Evolutionary conservation across 1,140 invertebrate genomes (phyloP), one percentile per base, ranked within the genome.

Genomic region (Pogonomyrmex californicus): DNA sequence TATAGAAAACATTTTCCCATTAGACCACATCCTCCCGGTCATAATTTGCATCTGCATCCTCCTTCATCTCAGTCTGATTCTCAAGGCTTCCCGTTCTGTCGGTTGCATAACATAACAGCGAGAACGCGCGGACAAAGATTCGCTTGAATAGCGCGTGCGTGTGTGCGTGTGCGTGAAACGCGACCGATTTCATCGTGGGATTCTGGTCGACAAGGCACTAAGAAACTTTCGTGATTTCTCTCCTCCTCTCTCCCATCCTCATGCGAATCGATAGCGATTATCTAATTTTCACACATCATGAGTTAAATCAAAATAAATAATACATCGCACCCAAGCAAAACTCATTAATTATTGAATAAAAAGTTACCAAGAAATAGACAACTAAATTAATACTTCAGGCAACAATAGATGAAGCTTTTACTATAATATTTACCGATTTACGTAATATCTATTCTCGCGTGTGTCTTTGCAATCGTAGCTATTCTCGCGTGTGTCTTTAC

Each of bases 1-100:
- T 58, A 86, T 75, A 88, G 75, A 89, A 86, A 88, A 88, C 71
- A 79, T 88, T 89, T 89, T 79, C 81, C 54, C 75, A 88, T 88
- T 89, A 88, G 73, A 56, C 51, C 51, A 60, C 23, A 54, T 85
- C 66, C 44, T 78, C 87, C 62, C 41, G 33, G 7, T 9, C 30
- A 58, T 78, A 68, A 89, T 89, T 88, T 89, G 73, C 86, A 87
- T 88, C 54, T 75, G 36, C 51, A 47, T 85, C 63, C 82, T 58
- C 58, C 79, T 77, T 76, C 65, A 60, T 73, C 79, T 60, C 41
- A 47, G 79, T 12, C 66, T 83, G 54, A 75, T 83, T 83, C 79
- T 73, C 79, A 83, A 83, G 79, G 49, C 44, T 51, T 38, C n/a
- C n/a, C 58, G 54, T 51, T 38, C 56, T 33, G 47, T 14, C 71